A percentile compares a stretch with the other conserved stretches of the same genome.
These are phyloP conservation scores for Halesus radiatus DNA, from an alignment of 1,140 invertebrate genomes.

Conservation along the genomic window DNA sequence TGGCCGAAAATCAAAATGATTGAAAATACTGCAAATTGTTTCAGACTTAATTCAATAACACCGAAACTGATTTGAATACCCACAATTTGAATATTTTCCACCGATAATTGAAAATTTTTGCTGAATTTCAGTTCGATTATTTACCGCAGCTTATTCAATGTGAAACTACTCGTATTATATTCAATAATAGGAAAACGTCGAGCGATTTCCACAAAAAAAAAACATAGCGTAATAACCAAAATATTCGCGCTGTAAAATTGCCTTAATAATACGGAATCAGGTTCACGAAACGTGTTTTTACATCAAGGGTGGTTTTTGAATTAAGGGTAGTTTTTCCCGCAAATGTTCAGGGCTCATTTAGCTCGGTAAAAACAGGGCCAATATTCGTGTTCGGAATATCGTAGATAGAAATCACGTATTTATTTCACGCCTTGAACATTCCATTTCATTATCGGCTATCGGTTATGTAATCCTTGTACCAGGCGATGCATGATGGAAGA, in stretches of 20 bases:
- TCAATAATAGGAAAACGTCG: no score
- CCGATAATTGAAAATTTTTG: no score
- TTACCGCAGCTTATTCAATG: no score
- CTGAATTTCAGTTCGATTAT: no score
- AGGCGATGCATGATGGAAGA: no score
- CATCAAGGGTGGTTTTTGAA: not conserved
- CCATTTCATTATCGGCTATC: slow-evolving; percentile 33
- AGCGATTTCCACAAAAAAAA: no score
- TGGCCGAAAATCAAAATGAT: no score
- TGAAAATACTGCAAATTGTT: no score
- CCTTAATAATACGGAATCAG: not conserved
- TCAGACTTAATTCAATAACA: no score
- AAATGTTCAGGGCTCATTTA: slow-evolving; percentile 22
- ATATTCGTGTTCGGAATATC: slow-evolving; percentile 13
- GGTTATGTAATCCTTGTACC: slow-evolving; percentile 10
- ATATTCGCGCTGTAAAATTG: not conserved
- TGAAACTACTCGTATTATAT: no score
- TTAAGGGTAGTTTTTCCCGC: not conserved
- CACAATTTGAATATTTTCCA: no score
- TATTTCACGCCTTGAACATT: slow-evolving; percentile 37
- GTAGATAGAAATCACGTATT: slow-evolving; percentile 34
- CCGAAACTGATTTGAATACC: no score
- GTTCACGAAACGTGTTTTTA: not conserved
- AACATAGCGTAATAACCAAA: not conserved
- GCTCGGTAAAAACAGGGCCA: not conserved